Conservation (phyloP, 2,888 invertebrate genomes). For the Papilio gigon region DNA sequence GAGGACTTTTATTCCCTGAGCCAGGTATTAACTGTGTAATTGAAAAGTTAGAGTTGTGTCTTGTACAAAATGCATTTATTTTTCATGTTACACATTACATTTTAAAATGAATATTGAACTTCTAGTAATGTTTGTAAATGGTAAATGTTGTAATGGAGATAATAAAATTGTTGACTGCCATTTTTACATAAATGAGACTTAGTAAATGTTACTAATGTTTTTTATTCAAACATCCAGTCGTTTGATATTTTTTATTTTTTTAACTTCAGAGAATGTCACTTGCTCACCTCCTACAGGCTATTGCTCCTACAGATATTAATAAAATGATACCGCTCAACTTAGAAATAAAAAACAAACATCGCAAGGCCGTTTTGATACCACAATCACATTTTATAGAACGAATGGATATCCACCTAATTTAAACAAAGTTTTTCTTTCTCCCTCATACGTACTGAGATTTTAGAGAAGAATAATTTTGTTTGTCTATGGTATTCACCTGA, state of each 20-base stretch:
- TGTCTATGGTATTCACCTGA: too few relatives aligned
- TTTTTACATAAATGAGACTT: slow-evolving; percentile 28
- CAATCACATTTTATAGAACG: too few relatives aligned
- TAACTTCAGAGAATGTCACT: too few relatives aligned
- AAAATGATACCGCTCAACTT: too few relatives aligned
- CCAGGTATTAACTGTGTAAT: slow-evolving; percentile 27
- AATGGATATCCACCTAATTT: too few relatives aligned
- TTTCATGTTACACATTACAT: slow-evolving; percentile 20
- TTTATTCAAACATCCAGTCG: slow-evolving; percentile 10
- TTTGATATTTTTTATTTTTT: neutral
- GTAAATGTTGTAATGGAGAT: neutral
- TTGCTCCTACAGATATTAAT: too few relatives aligned
- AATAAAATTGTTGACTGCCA: slow-evolving; percentile 31
- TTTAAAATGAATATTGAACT: slow-evolving; percentile 8
- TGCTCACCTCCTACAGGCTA: too few relatives aligned
- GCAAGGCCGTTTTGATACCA: too few relatives aligned
- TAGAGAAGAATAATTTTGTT: too few relatives aligned
- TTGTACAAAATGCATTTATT: slow-evolving; percentile 30
- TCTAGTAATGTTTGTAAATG: neutral
- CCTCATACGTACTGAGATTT: too few relatives aligned
- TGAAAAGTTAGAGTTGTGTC: slow-evolving; percentile 8
- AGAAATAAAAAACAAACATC: too few relatives aligned
- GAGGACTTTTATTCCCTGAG: slow-evolving; percentile 5
- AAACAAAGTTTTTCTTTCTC: too few relatives aligned
- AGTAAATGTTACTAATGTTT: slow-evolving; percentile 19